Conservation (phyloP, 2,888 invertebrate genomes). For the Leistus spinibarbis region DNA sequence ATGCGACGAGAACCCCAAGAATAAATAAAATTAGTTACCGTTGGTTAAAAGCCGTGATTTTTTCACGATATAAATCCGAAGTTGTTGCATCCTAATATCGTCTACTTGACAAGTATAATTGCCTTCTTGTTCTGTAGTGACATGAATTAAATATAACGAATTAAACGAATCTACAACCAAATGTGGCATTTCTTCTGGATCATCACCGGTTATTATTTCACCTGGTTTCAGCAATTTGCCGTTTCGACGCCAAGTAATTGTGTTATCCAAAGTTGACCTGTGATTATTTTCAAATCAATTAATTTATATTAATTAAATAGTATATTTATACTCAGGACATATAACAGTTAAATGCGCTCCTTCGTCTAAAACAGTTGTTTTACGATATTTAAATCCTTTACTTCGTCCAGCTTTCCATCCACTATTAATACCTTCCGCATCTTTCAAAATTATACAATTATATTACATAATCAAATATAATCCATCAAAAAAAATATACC, state of each 20-base stretch:
- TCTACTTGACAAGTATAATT: constrained; percentile 72
- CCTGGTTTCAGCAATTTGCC: constrained; percentile 58
- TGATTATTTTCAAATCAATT: background rate
- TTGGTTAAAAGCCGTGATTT: constrained; percentile 61
- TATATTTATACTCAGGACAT: constrained; percentile 61
- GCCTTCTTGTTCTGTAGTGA: constrained; percentile 69
- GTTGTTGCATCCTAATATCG: constrained; percentile 62
- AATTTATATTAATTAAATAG: background rate
- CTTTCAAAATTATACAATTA: constrained; percentile 41
- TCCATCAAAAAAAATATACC: constrained; percentile 44
- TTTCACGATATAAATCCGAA: constrained; percentile 59
- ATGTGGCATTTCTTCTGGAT: constrained; percentile 56
- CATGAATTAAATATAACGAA: constrained; percentile 63
- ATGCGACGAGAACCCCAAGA: too few species aligned
- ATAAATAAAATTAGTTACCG: constrained; percentile 55
- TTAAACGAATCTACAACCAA: constrained; percentile 63
- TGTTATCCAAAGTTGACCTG: constrained; percentile 58
- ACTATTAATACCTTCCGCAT: constrained; percentile 52
- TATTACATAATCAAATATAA: too few species aligned
- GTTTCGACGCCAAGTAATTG: constrained; percentile 64
- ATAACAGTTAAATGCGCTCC: constrained; percentile 61
- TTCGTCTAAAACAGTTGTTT: constrained; percentile 60
- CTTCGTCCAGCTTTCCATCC: constrained; percentile 57
- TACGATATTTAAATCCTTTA: constrained; percentile 58
- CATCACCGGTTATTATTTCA: constrained; percentile 45